Percentiles rank a stretch among this genome's conserved stretches.
Evolutionary conservation across 2,113 vertebrate genomes (phyloP).

Genomic region (Motacilla tschutschensis): DNA sequence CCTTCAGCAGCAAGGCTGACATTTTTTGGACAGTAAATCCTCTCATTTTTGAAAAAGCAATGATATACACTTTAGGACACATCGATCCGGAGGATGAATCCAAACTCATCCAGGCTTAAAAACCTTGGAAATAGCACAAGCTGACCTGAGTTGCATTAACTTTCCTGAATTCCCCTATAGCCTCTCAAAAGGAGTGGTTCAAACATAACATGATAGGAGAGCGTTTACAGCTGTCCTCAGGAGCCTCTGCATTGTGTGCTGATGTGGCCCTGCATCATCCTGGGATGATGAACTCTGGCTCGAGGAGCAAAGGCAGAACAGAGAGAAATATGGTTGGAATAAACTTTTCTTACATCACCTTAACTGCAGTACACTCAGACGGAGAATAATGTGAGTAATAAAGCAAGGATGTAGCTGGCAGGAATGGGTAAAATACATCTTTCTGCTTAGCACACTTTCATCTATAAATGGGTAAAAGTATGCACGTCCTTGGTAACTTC

Average conservation of each 20-base stretch:
- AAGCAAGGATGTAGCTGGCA: neutral
- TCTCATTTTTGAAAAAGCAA: conserved; percentile 44
- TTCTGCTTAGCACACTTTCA: neutral
- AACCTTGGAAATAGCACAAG: conserved; percentile 33
- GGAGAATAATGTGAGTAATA: neutral
- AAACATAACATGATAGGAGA: conserved; percentile 7
- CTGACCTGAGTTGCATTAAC: conserved; percentile 41
- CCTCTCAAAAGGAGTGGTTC: conserved; percentile 24
- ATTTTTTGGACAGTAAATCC: conserved; percentile 42
- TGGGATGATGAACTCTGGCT: neutral
- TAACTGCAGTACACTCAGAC: neutral
- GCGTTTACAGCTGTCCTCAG: neutral
- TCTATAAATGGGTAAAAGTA: neutral
- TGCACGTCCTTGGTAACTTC: neutral
- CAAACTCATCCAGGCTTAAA: conserved; percentile 55
- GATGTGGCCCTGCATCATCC: conserved; percentile 24
- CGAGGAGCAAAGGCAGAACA: neutral
- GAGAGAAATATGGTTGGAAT: neutral
- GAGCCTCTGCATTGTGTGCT: neutral
- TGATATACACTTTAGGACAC: conserved; percentile 14
- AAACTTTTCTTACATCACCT: neutral
- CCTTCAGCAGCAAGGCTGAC: conserved; percentile 32
- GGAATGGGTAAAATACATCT: neutral
- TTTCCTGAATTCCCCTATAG: conserved; percentile 28
- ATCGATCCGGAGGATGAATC: conserved; percentile 36